Evolutionary conservation across 2,888 invertebrate genomes (phyloP).

Genomic region (Heteropelma amictum): DNA sequence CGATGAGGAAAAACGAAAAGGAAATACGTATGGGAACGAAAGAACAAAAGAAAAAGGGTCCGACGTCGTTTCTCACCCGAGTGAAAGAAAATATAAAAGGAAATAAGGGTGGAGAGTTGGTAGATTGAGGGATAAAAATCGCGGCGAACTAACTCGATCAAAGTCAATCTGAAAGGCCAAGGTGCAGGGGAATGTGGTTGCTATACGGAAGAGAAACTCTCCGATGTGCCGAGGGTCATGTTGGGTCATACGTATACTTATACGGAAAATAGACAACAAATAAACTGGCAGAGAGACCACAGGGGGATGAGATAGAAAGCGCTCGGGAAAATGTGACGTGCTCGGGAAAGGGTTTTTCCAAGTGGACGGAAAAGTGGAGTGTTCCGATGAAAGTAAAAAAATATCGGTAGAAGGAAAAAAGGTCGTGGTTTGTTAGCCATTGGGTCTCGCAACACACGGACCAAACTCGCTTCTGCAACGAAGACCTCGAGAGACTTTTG

Average conservation of each 20-base stretch:
- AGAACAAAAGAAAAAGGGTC: too few species aligned
- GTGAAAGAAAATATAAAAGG: constrained; percentile 1
- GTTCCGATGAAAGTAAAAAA: constrained; percentile 30
- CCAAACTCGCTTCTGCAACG: constrained; percentile 16
- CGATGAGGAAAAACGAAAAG: neutral
- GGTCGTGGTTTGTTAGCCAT: constrained; percentile 52
- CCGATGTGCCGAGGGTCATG: constrained; percentile 34
- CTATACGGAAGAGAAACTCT: constrained; percentile 27
- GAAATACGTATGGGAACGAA: neutral
- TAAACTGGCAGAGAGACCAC: constrained; percentile 39
- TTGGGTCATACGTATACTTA: constrained; percentile 3
- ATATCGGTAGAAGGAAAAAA: constrained; percentile 32
- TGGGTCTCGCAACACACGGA: constrained; percentile 27
- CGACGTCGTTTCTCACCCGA: constrained; percentile 22
- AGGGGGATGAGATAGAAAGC: constrained; percentile 22
- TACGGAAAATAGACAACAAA: constrained; percentile 1
- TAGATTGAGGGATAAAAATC: constrained; percentile 56
- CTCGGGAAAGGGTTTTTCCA: constrained; percentile 20
- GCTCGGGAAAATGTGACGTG: constrained; percentile 33
- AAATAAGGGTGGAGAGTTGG: constrained; percentile 18
- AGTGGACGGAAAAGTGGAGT: constrained; percentile 33
- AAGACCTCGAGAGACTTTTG: constrained; percentile 39
- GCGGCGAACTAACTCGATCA: constrained; percentile 55
- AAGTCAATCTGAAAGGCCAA: constrained; percentile 46
- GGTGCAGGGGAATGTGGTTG: constrained; percentile 28